Evolutionary conservation across 2,888 invertebrate species (phyloP).

Genomic region (Amblyteles armatorius): DNA sequence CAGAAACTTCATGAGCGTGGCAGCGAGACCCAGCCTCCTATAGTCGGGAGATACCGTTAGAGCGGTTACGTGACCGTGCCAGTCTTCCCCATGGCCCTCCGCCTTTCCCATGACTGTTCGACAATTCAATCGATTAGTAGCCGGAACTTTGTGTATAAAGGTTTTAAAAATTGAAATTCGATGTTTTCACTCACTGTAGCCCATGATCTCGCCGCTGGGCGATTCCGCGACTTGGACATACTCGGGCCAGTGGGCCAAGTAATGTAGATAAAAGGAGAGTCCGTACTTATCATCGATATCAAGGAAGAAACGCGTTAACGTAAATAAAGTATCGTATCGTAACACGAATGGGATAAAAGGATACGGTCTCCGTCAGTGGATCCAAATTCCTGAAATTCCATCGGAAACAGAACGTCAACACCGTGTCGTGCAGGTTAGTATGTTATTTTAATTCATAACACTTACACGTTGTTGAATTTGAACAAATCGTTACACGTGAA

Average conservation of each 20-base stretch:
- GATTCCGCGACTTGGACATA: conserved; percentile 99
- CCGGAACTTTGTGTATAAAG: conserved; percentile 11
- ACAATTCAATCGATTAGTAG: conserved; percentile 14
- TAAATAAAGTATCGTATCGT: not conserved
- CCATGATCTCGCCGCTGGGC: conserved; percentile 98
- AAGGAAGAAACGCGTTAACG: conserved; percentile 62
- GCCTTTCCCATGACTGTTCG: conserved; percentile 98
- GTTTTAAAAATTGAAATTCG: conserved; percentile 2
- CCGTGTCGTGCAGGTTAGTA: conserved; percentile 46
- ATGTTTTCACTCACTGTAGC: conserved; percentile 93
- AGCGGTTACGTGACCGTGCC: conserved; percentile 99
- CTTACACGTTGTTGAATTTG: conserved; percentile 97
- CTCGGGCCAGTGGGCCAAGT: conserved; percentile 99
- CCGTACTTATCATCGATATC: conserved; percentile 88
- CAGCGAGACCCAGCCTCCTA: conserved; percentile 96
- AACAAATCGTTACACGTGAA: conserved; percentile 98
- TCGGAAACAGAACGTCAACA: not conserved
- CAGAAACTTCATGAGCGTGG: conserved; percentile 95
- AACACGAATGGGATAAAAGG: conserved; percentile 78
- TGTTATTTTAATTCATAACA: conserved; percentile 74
- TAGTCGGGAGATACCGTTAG: conserved; percentile 98
- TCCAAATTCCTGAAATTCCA: conserved; percentile 93
- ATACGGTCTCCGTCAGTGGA: conserved; percentile 97
- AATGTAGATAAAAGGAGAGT: conserved; percentile 98
- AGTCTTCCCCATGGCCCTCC: conserved; percentile 97